phyloP scores from a whole-genome alignment of 2,888 invertebrate species.

The Lycocerus yunnanus region DNA sequence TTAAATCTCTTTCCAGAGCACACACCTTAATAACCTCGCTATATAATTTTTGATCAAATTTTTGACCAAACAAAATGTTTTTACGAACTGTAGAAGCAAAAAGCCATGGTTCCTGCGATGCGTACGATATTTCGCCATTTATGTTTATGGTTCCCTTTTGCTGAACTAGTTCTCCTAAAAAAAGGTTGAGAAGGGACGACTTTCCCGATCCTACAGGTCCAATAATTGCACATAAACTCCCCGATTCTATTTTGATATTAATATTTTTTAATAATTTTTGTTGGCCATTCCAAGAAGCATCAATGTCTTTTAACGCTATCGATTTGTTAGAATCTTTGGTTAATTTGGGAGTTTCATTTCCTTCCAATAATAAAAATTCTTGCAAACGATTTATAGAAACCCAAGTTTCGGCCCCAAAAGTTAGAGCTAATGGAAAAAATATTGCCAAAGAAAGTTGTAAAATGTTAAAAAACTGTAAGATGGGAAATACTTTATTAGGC shows the following conservation, averaged over 20 bases:
- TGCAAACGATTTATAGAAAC: conserved; percentile 61
- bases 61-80: conserved; percentile 74
- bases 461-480: conserved; percentile 59
- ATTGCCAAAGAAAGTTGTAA: conserved; percentile 62
- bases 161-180: conserved; percentile 62
- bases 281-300: conserved; percentile 44
- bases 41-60: conserved; percentile 60
- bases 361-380: conserved; percentile 62
- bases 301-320: conserved; percentile 39
- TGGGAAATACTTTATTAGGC: conserved; percentile 51
- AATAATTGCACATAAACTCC: conserved; percentile 72
- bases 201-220: conserved; percentile 91
- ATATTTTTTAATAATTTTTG: conserved; percentile 45
- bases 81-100: conserved; percentile 65
- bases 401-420: conserved; percentile 63
- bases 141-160: conserved; percentile 59
- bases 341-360: conserved; percentile 51
- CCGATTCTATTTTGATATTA: conserved; percentile 56
- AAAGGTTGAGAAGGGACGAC: conserved; percentile 59
- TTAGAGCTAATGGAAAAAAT: conserved; percentile 63
- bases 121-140: conserved; percentile 62
- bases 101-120: conserved; percentile 66
- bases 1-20: conserved; percentile 67
- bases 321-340: conserved; percentile 21
- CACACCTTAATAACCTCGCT: conserved; percentile 64